Percentiles rank a stretch among this genome's conserved stretches.
phyloP scores from a whole-genome alignment of 2,888 invertebrate genomes.

The Phlogophora meticulosa region DNA sequence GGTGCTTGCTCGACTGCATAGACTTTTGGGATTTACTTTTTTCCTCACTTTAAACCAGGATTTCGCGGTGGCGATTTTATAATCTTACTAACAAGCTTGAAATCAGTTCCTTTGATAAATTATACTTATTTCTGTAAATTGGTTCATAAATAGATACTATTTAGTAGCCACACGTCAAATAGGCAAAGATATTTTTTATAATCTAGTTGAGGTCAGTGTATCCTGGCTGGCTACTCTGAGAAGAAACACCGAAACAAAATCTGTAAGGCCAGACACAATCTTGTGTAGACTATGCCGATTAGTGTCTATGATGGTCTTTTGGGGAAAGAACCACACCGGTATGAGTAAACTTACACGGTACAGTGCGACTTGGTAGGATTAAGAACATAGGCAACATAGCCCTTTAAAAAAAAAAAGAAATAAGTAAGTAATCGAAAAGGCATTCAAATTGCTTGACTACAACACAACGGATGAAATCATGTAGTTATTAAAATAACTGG shows the following conservation, averaged over 20 bases:
- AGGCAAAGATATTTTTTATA: too few relatives aligned
- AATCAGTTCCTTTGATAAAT: constrained; percentile 9
- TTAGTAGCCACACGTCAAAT: too few relatives aligned
- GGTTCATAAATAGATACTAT: too few relatives aligned
- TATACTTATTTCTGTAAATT: too few relatives aligned
- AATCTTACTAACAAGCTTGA: constrained; percentile 14
- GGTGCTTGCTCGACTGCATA: constrained; percentile 9
- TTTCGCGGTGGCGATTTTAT: neutral
- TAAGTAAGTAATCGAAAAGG: neutral
- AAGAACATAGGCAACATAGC: neutral
- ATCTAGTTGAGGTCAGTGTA: too few relatives aligned
- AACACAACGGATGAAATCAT: constrained; percentile 17
- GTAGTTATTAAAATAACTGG: constrained; percentile 19
- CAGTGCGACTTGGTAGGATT: neutral
- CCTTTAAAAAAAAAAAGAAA: neutral
- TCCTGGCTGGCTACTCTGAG: too few relatives aligned
- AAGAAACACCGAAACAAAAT: too few relatives aligned
- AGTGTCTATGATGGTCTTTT: too few relatives aligned
- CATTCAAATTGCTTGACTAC: neutral
- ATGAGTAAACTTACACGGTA: too few relatives aligned
- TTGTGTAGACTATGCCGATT: too few relatives aligned
- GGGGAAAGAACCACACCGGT: too few relatives aligned
- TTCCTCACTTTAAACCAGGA: neutral
- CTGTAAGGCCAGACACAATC: too few relatives aligned
- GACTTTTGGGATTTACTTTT: neutral